Evolutionary conservation across 2,888 invertebrate genomes (phyloP), one percentile per base, ranked within the genome.

Genomic region (Argynnis bischoffii): DNA sequence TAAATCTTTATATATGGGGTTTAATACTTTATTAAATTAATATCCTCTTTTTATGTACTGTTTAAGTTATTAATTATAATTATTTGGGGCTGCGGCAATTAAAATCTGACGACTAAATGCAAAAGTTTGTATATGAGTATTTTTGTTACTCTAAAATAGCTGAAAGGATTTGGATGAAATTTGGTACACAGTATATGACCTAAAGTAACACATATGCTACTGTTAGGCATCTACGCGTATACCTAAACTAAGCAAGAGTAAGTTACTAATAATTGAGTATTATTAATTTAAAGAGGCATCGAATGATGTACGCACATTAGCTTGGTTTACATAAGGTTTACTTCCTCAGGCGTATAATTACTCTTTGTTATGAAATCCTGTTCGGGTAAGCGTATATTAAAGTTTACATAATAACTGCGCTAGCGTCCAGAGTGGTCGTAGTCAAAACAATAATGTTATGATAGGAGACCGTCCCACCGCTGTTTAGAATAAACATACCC

Each of bases 361-460:
- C 72, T 71, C 74, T 69, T 75, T 69, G 71, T 69, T 72, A 69
- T 75, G 69, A 71, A 75, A 75, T 69, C 70, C 72, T 70, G 71
- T 69, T 70, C 65, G 63, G 56, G 71, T 69, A 61, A 60, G 69
- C 67, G 69, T 61, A 69, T 61, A 67, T 72, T 69, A 69, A 66
- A 70, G 73, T 73, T 73, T 73, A 73, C 73, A 73, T 70, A 73
- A 73, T 69, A 73, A 69, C 69, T 79, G 75, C 78, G 74, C 69
- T 55, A 63, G 63, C 61, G 77, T 74, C 72, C 75, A 66, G 77
- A 80, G 76, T 78, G 79, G 79, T 79, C 81, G 60, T 69, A 87
- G 86, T 84, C 83, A 89, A 86, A 90, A 90, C 89, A 91, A 86
- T 84, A 79, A 81, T 90, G 88, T 92, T 92, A 81, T 91, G 90